Evolutionary conservation across 2,113 vertebrate genomes (phyloP).

Genomic region (Alethe castanea): DNA sequence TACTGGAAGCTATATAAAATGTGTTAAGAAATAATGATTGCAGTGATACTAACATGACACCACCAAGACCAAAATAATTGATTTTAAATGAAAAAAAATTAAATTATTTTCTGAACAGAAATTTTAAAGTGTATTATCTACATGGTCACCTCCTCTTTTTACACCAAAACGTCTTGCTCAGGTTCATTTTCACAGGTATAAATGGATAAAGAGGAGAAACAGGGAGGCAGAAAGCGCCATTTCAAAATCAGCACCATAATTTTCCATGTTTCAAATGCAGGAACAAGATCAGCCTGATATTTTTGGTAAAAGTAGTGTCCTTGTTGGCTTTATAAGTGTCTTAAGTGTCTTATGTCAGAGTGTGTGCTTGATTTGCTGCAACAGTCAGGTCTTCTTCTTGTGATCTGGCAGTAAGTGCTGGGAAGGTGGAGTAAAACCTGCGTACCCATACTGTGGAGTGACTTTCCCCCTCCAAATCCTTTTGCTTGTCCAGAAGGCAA

Average conservation of each 20-base stretch:
- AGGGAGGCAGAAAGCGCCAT: accelerated
- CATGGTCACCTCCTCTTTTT: neutral
- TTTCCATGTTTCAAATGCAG: neutral
- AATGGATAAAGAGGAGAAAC: neutral
- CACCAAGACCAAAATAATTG: neutral
- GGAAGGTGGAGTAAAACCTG: neutral
- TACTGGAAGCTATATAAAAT: neutral
- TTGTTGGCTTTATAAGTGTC: neutral
- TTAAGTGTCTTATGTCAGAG: neutral
- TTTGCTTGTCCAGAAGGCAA: neutral
- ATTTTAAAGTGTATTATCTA: neutral
- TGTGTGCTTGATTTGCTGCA: neutral
- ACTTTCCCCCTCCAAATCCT: neutral
- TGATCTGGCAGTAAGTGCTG: neutral
- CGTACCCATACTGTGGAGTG: accelerated
- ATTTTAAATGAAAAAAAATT: neutral
- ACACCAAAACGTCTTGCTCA: neutral
- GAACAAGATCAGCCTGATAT: accelerated
- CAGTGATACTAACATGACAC: neutral
- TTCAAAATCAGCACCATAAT: neutral
- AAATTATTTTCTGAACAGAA: neutral
- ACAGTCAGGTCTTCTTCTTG: neutral
- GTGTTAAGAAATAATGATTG: neutral
- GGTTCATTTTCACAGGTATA: neutral
- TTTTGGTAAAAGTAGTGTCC: neutral